Percentiles rank a stretch among this genome's conserved stretches.
Conservation (phyloP, 92 coral and sea anemone genomes). For the Epizoanthus illoricatus region DNA sequence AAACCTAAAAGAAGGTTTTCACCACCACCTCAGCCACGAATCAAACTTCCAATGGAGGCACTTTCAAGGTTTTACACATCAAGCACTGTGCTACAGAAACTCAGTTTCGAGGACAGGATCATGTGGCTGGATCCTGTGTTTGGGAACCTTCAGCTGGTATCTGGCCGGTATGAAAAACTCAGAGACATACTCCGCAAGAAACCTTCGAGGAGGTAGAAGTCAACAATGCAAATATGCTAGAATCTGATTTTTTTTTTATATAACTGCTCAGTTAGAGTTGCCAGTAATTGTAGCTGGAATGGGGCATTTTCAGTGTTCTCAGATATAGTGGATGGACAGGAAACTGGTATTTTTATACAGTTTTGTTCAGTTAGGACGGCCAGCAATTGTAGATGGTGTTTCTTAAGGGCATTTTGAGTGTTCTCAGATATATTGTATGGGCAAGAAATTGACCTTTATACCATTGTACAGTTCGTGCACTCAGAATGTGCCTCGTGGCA, state of each 20-base stretch:
- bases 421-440: too few relatives aligned
- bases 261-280: not conserved
- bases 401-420: too few relatives aligned
- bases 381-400: too few relatives aligned
- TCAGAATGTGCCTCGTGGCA: too few relatives aligned
- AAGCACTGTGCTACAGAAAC: constrained; percentile 75
- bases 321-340: too few relatives aligned
- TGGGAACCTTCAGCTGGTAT: constrained; percentile 89
- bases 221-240: not conserved
- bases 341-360: not conserved
- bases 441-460: too few relatives aligned
- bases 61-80: constrained; percentile 86
- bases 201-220: constrained; percentile 13
- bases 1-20: constrained; percentile 48
- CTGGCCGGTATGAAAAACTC: constrained; percentile 90
- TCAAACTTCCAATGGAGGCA: constrained; percentile 83
- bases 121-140: constrained; percentile 98
- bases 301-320: too few relatives aligned
- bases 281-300: too few relatives aligned
- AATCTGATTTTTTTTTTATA: not conserved
- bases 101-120: constrained; percentile 85
- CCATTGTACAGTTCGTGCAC: too few relatives aligned
- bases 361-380: not conserved
- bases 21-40: constrained; percentile 88
- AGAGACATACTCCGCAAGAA: constrained; percentile 71